Conservation (phyloP, 2,888 invertebrate species). For the Colletes collaris region DNA sequence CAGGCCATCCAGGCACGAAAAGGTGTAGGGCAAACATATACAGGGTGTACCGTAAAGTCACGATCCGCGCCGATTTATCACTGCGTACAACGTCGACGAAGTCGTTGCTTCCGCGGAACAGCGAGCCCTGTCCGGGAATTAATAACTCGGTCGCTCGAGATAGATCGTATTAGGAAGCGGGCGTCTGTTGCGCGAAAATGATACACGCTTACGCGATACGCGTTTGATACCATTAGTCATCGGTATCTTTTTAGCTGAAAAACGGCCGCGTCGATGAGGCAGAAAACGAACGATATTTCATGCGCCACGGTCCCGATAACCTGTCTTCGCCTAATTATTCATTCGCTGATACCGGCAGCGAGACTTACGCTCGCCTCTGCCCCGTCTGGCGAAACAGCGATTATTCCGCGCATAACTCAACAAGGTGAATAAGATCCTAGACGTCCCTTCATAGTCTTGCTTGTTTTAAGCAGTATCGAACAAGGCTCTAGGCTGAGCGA, state of each 20-base stretch:
- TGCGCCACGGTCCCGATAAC: neutral
- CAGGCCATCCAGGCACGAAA: constrained; percentile 64
- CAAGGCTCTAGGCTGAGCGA: neutral
- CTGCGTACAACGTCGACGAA: neutral
- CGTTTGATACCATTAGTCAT: constrained; percentile 25
- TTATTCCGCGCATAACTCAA: neutral
- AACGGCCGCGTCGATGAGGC: constrained; percentile 16
- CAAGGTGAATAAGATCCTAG: too few relatives aligned
- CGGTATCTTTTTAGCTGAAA: constrained; percentile 10
- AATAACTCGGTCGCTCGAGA: constrained; percentile 6
- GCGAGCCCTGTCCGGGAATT: neutral
- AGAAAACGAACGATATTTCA: constrained; percentile 38
- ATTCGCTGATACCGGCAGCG: neutral
- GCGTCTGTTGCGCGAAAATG: constrained; percentile 17
- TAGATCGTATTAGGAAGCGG: constrained; percentile 18
- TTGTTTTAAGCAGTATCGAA: too few relatives aligned
- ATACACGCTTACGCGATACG: constrained; percentile 14
- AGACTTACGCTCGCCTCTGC: neutral
- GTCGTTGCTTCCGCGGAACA: neutral
- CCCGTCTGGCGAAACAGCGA: neutral
- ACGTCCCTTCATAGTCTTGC: too few relatives aligned
- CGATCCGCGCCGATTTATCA: constrained; percentile 1
- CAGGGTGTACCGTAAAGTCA: constrained; percentile 64
- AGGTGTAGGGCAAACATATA: constrained; percentile 65
- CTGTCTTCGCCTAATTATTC: constrained; percentile 35